phyloP scores from a whole-genome alignment of 2,797 vertebrate genomes.

The Chiloscyllium punctatum region DNA sequence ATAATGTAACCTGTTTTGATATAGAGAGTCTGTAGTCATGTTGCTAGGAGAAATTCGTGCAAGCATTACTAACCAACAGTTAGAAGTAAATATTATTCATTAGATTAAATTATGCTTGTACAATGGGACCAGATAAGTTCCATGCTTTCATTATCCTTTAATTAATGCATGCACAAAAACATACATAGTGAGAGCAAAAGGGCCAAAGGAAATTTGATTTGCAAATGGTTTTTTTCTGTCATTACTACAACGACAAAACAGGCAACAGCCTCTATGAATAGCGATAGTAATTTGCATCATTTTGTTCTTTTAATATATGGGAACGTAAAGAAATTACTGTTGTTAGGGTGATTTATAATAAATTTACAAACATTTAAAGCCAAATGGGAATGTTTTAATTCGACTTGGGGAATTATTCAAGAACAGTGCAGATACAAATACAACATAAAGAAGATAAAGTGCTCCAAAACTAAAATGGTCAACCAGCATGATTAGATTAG shows the following conservation, averaged over 20 bases:
- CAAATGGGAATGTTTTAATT: background rate
- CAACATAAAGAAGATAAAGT: background rate
- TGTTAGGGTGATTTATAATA: background rate
- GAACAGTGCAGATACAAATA: background rate
- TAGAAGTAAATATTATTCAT: constrained; percentile 50
- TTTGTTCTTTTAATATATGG: background rate
- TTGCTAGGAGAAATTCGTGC: constrained; percentile 54
- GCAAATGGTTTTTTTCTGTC: background rate
- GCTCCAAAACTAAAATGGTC: background rate
- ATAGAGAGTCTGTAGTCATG: constrained; percentile 34
- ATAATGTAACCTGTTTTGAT: background rate
- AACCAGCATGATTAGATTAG: background rate
- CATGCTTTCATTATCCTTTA: background rate
- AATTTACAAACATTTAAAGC: background rate
- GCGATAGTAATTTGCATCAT: background rate
- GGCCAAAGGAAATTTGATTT: background rate
- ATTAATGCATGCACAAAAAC: background rate
- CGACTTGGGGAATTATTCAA: background rate
- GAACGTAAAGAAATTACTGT: background rate
- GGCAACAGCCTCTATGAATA: background rate
- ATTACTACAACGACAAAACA: background rate
- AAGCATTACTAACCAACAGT: constrained; percentile 58
- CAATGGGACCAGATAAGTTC: background rate
- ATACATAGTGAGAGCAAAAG: background rate
- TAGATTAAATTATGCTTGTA: constrained; percentile 48